Evolutionary conservation across 2,113 vertebrate species (phyloP).

Genomic region (Larimichthys polyactis): DNA sequence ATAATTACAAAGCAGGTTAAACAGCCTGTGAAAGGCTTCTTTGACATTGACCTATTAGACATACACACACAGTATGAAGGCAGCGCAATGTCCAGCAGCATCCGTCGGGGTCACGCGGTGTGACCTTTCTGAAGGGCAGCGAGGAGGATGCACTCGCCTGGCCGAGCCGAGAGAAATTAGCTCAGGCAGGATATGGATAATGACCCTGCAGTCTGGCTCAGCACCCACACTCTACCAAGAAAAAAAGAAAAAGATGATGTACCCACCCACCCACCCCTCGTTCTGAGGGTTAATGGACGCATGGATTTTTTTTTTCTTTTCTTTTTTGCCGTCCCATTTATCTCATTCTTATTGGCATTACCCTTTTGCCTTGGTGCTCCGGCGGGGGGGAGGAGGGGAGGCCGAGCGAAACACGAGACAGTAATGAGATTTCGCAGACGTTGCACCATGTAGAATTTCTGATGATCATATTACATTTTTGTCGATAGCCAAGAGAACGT

Average conservation of each 20-base stretch:
- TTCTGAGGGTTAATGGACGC: constrained; percentile 61
- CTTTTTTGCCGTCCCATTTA: constrained; percentile 65
- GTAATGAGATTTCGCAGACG: constrained; percentile 77
- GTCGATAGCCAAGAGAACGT: constrained; percentile 73
- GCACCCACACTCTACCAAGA: constrained; percentile 23
- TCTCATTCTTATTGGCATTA: constrained; percentile 75
- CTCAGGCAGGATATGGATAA: constrained; percentile 55
- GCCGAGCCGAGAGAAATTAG: constrained; percentile 46
- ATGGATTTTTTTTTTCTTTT: constrained; percentile 37
- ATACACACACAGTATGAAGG: constrained; percentile 6
- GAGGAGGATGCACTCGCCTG: constrained; percentile 24
- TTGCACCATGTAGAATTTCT: constrained; percentile 73
- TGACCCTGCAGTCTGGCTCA: constrained; percentile 51
- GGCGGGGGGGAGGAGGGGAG: constrained; percentile 31
- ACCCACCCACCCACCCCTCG: neutral
- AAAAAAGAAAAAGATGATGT: constrained; percentile 8
- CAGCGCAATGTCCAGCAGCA: constrained; percentile 14
- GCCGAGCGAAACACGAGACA: constrained; percentile 67
- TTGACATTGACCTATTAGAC: neutral
- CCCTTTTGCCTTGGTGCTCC: constrained; percentile 62
- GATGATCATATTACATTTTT: constrained; percentile 75
- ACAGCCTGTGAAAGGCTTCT: neutral
- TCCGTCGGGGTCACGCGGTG: constrained; percentile 28
- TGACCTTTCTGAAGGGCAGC: constrained; percentile 57
- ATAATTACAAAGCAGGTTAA: neutral